Base-by-base conservation (phyloP, 64 coral and sea anemone species). In the Stichodactyla mertensii region DNA sequence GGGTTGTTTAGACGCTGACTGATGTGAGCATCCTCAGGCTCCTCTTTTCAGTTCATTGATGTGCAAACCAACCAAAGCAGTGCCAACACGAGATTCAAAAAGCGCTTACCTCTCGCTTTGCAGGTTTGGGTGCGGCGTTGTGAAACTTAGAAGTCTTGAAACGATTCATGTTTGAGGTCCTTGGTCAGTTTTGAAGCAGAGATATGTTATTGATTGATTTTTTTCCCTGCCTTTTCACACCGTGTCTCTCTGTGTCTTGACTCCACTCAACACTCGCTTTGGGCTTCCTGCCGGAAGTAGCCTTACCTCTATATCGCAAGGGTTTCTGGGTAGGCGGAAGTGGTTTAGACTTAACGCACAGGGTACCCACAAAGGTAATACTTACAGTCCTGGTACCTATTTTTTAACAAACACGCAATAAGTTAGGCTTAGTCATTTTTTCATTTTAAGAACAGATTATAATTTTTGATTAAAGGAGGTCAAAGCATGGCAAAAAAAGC, bases 61-160 rank as follows among this genome's bases (percentile, higher is more conserved):
- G 36, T 45, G 36, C 36, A 45, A 45, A 45, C 36, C 36, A 45
- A 45, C 36, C 36, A 45, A 45, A 45, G 36, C 36, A 45, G 36
- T 45, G 36, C 36, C 36, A 45, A 45, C 3, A 31, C 28, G 28
- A 31, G 14, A 0, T 62, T 18, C 2, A 66, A 18, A 22, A 66
- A 51, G 53, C 0, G 51, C 61, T 84, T 82, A 91, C 89, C 89
- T 91, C 89, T 31, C 78, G 61, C 52, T 91, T 91, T 0, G 84
- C 62, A 54, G 85, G 62, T 77, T 91, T 91, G 28, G 89, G 71
- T 28, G 74, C 55, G 16, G 89, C 89, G 85, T 91, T 91, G 18
- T 79, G 89, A 52, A 79, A 91, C 55, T 91, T 91, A 22, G 89
- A 91, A 51, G 84, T 82, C 77, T 86, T 77, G 78, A 91, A 91